These are phyloP conservation scores for Melanotaenia boesemani DNA, from an alignment of 2,797 vertebrate genomes.

Conservation along the genomic window DNA sequence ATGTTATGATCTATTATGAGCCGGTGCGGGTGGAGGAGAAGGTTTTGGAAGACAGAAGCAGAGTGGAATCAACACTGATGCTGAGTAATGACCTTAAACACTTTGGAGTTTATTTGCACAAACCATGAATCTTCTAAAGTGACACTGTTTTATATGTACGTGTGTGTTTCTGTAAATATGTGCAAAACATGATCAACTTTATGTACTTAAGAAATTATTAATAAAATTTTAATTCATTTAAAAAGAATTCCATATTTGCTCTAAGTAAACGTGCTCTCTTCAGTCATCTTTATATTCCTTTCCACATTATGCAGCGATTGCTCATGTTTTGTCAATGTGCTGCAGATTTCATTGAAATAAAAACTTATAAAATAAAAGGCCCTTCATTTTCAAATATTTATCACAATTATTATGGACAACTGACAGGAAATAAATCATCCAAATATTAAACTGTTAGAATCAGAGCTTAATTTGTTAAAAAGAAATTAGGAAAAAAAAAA, in stretches of 20 bases:
- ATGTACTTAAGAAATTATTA: background rate
- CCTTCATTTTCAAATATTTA: too few species aligned
- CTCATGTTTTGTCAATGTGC: too few species aligned
- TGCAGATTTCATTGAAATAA: too few species aligned
- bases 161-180: constrained; percentile 4
- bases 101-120: constrained; percentile 72
- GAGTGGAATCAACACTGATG: constrained; percentile 54
- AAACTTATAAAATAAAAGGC: too few species aligned
- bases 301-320: too few species aligned
- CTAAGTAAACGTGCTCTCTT: background rate
- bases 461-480: too few species aligned
- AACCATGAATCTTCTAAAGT: constrained; percentile 61
- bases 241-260: background rate
- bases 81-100: constrained; percentile 75
- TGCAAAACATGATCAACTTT: constrained; percentile 10
- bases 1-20: constrained; percentile 71
- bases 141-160: background rate
- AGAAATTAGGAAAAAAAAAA: too few species aligned
- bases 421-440: too few species aligned
- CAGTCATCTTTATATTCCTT: background rate
- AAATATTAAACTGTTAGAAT: too few species aligned
- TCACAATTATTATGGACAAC: too few species aligned
- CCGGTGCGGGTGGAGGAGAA: constrained; percentile 45
- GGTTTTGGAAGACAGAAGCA: constrained; percentile 62
- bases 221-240: background rate